These are phyloP conservation scores for Epinephelus cyanopodus DNA, from an alignment of 2,113 vertebrate species.

Conservation along the genomic window DNA sequence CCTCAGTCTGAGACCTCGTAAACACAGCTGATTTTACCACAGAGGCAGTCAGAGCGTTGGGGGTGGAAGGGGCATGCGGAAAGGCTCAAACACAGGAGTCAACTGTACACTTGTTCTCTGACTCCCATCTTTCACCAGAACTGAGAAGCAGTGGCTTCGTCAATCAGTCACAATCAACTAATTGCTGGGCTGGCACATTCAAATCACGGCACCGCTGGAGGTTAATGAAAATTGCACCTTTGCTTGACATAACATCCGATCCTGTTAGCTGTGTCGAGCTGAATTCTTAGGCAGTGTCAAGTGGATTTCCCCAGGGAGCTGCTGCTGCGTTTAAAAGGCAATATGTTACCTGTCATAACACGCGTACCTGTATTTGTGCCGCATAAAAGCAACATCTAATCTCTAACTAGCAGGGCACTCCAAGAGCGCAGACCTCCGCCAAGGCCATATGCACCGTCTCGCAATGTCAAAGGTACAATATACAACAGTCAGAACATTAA, in stretches of 20 bases:
- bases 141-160: conserved; percentile 58
- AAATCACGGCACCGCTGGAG: conserved; percentile 76
- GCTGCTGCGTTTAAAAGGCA: conserved; percentile 39
- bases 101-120: conserved; percentile 14
- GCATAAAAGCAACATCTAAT: conserved; percentile 35
- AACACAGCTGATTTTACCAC: not conserved
- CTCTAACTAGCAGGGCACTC: not conserved
- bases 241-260: conserved; percentile 81
- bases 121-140: conserved; percentile 37
- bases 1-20: not conserved
- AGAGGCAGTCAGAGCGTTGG: not conserved
- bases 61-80: not conserved
- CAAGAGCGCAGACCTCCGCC: too few species aligned
- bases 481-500: too few species aligned
- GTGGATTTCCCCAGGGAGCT: conserved; percentile 62
- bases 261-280: conserved; percentile 63
- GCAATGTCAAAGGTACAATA: too few species aligned
- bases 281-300: conserved; percentile 68
- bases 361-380: conserved; percentile 20
- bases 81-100: not conserved
- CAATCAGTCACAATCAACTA: conserved; percentile 84
- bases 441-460: too few species aligned
- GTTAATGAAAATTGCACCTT: conserved; percentile 85
- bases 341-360: conserved; percentile 59
- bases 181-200: conserved; percentile 78